These are phyloP conservation scores for Lepidurus couesii DNA, from an alignment of 1,140 invertebrate genomes.

Conservation along the genomic window DNA sequence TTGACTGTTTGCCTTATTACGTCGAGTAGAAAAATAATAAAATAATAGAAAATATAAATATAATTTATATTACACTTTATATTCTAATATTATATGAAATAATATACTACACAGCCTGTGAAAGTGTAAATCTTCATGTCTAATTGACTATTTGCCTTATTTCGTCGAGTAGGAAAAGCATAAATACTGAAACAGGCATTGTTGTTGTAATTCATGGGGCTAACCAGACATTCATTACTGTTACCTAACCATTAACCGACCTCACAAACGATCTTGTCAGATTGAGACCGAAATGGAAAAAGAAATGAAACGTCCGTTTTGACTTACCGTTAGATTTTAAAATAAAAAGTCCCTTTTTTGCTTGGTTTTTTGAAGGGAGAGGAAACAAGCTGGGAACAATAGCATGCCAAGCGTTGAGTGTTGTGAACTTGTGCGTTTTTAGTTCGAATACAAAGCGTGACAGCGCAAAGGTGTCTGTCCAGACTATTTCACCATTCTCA, in stretches of 20 bases:
- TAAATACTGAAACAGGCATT: not conserved
- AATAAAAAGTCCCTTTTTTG: not conserved
- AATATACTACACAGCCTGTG: not conserved
- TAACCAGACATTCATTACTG: slow-evolving; percentile 4
- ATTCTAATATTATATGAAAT: not conserved
- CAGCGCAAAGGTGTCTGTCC: not conserved
- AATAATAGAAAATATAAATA: too few species aligned
- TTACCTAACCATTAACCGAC: not conserved
- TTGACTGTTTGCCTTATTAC: too few species aligned
- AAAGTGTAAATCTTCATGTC: not conserved
- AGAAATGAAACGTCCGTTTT: not conserved
- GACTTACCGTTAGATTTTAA: not conserved
- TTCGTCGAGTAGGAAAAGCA: not conserved
- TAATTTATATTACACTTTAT: too few species aligned
- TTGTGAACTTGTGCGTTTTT: not conserved
- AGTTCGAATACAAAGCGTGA: not conserved
- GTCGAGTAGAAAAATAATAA: too few species aligned
- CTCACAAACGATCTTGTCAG: not conserved
- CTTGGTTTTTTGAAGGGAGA: too few species aligned
- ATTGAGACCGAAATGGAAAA: not conserved
- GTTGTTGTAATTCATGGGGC: not conserved
- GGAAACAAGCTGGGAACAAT: not conserved
- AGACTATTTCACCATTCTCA: not conserved
- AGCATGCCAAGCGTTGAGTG: not conserved
- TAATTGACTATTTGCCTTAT: not conserved